Base-by-base conservation (phyloP, 2,888 invertebrate genomes). In the Campoplex capitator region DNA sequence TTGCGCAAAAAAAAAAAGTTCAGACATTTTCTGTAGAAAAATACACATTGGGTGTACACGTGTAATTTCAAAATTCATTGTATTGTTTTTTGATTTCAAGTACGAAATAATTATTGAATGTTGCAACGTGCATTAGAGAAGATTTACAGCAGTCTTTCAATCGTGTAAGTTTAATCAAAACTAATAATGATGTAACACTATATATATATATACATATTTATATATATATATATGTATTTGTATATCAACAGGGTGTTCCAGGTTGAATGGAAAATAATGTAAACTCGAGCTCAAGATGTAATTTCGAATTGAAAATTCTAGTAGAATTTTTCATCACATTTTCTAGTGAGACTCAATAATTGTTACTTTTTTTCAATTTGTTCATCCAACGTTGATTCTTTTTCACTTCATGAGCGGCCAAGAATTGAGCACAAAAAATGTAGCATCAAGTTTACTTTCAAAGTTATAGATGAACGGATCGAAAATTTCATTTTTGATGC, bases 121-220 rank as follows among this genome's bases (percentile, higher is more conserved):
- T 88, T 86, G 81, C 88, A 86, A 88, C 81, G 88, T 84, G 84
- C 71, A 62, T 80, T 83, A 86, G 80, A 88, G 86, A 83, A 74
- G 84, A 85, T 79, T 81, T 78, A 86, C 85, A 82, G 88, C 88
- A 88, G 88, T 88, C 88, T 86, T 88, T 88, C 84, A 84, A 86
- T 85, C 86, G 68, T 86, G 85, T 83, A 68, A 84, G 79, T 84
- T 85, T 70, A 88, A 85, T 88, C 82, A 62, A 28, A 86, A 88
- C 73, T 65, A 83, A 76, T 84, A 74, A 77, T 70, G 78, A 77
- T 70, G 81, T 58, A 81, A 67, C 45, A 62, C 51, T 51, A 32
- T 32, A 73, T 79, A 70, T 80, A 81, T 23, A 23, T 67, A 62
- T 23, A 23, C 23, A 23, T 23, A 23, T 23, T 23, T 51, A 32